A percentile compares a stretch with the other conserved stretches of the same genome.
phyloP scores from a whole-genome alignment of 2,113 vertebrate genomes.

The Calypte anna region DNA sequence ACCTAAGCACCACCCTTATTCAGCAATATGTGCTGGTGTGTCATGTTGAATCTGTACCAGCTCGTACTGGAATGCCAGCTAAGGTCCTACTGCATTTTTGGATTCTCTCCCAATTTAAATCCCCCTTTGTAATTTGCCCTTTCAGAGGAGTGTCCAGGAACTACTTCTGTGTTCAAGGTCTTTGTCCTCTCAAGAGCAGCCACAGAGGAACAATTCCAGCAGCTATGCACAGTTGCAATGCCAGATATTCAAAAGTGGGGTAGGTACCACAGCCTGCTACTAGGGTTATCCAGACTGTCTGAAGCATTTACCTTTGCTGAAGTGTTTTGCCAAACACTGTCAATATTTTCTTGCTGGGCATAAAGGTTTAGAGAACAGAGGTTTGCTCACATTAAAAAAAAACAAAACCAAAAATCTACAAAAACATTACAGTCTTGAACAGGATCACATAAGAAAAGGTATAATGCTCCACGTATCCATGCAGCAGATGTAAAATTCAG shows the following conservation, averaged over 20 bases:
- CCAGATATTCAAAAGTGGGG: background rate
- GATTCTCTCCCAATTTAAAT: background rate
- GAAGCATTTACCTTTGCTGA: background rate
- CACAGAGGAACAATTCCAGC: background rate
- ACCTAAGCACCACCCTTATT: background rate
- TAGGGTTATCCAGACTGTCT: background rate
- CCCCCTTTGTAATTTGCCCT: background rate
- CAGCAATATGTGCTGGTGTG: accelerated
- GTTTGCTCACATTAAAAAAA: background rate
- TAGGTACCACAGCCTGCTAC: background rate
- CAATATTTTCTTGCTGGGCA: background rate
- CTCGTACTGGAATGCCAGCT: background rate
- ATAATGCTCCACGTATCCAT: background rate
- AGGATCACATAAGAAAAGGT: background rate
- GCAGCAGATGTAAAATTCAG: background rate
- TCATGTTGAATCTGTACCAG: background rate
- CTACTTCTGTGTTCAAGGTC: background rate
- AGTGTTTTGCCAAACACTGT: background rate
- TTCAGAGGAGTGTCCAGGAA: background rate
- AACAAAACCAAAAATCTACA: too few species aligned
- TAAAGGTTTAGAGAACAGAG: background rate
- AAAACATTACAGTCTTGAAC: background rate
- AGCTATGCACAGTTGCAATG: background rate
- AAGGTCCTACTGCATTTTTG: background rate
- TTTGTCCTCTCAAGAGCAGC: background rate